Conservation (phyloP, 2,888 invertebrate species). For the Catotricha subobsoleta region DNA sequence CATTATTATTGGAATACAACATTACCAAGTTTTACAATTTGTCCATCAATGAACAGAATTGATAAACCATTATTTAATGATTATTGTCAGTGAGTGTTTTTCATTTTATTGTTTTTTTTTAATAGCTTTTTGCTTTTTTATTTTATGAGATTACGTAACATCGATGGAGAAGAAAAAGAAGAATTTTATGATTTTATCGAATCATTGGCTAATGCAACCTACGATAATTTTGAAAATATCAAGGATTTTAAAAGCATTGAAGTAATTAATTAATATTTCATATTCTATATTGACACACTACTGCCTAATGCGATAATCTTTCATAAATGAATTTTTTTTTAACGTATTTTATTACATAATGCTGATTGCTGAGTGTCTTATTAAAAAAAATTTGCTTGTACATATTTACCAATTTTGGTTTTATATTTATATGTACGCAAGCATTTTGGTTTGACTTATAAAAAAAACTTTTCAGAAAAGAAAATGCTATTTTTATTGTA, state of each 20-base stretch:
- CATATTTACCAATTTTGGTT: too few species aligned
- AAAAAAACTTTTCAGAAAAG: too few species aligned
- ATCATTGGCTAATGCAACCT: conserved; percentile 26
- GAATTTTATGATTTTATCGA: conserved; percentile 21
- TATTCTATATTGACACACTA: background rate
- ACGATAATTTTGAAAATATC: conserved; percentile 23
- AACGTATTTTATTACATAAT: too few species aligned
- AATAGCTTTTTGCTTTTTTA: background rate
- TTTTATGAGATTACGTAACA: conserved; percentile 9
- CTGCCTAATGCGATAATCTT: too few species aligned
- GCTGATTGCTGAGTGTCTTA: too few species aligned
- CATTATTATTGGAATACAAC: conserved; percentile 26
- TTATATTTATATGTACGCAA: too few species aligned
- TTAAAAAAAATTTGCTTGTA: too few species aligned
- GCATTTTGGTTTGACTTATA: too few species aligned
- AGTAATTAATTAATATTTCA: conserved; percentile 8
- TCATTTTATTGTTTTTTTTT: background rate
- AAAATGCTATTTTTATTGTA: too few species aligned
- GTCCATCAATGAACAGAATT: conserved; percentile 21
- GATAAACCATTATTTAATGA: conserved; percentile 15
- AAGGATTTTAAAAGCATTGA: conserved; percentile 17
- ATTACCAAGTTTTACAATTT: conserved; percentile 23
- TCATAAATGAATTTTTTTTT: too few species aligned
- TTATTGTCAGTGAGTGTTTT: conserved; percentile 18
- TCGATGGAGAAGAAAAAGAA: conserved; percentile 8